Base-by-base conservation (phyloP, 2,888 invertebrate genomes). In the Rhaphigaster nebulosa region DNA sequence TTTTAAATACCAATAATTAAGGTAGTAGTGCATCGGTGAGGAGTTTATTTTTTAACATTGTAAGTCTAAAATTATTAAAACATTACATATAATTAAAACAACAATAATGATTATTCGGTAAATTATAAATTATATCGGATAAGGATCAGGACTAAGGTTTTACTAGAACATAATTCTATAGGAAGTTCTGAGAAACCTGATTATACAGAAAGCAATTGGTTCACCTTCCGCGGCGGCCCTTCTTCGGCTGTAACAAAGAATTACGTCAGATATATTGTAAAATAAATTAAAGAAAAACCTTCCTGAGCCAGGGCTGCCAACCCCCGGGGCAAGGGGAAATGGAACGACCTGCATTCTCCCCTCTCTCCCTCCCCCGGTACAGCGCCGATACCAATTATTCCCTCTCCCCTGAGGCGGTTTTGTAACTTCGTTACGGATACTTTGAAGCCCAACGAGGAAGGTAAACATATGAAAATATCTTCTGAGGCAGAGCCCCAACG, bases 381-480 rank as follows among this genome's bases (percentile, higher is more conserved):
- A 41, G 26, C 45, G 45, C 45, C 84, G 45, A 13, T 45, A 41
- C 41, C 84, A 41, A 84, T 45, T 84, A 45, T 45, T 41, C 20
- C 45, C 45, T 38, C 41, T 8, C 38, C 45, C 84, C 84, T n/a
- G 13, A 50, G 84, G 84, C 84, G 84, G 84, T 84, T 84, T 84
- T 45, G 45, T 84, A 84, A 84, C 84, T 84, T 84, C 45, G 84
- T 84, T 84, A 84, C 84, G 84, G 84, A 84, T 84, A 84, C 84
- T 84, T 84, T 84, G 38, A n/a, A n/a, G 26, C 15, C n/a, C 84
- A 84, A 84, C 84, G 84, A 84, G 84, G 38, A 84, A 84, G 84
- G 84, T 84, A 84, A 84, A 84, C 84, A 84, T 84, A 84, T 84
- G 84, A 84, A 84, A 84, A 84, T 84, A 84, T 84, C 84, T 84